Percentiles rank a stretch among this genome's conserved stretches.
These are phyloP conservation scores for Nymphalis urticae DNA, from an alignment of 2,888 invertebrate genomes.

Conservation along the genomic window DNA sequence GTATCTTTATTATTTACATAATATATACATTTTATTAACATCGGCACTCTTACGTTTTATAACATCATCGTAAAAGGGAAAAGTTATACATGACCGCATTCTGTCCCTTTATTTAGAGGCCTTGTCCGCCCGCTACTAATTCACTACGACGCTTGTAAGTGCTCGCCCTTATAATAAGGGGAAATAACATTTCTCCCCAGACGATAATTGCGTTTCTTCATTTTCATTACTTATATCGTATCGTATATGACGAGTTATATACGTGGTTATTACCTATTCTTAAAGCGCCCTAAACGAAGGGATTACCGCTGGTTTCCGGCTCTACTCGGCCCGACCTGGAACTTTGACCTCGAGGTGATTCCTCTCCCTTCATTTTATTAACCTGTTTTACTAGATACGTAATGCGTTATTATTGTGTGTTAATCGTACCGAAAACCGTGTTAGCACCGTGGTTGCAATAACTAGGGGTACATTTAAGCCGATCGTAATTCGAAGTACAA, in stretches of 20 bases:
- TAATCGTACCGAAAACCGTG: neutral
- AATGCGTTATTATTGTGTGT: slow-evolving; percentile 2
- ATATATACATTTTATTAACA: slow-evolving; percentile 19
- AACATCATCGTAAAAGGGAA: slow-evolving; percentile 38
- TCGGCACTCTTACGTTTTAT: slow-evolving; percentile 28
- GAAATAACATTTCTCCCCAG: slow-evolving; percentile 47
- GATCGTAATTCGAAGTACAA: no score
- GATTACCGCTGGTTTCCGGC: slow-evolving; percentile 66
- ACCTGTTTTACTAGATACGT: slow-evolving; percentile 59
- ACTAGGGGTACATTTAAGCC: neutral
- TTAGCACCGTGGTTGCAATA: neutral
- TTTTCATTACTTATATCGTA: slow-evolving; percentile 54
- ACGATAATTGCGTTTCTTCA: slow-evolving; percentile 56
- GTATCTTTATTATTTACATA: slow-evolving; percentile 1
- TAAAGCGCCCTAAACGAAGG: slow-evolving; percentile 54
- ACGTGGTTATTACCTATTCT: slow-evolving; percentile 48
- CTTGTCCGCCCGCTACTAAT: slow-evolving; percentile 49
- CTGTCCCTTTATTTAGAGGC: slow-evolving; percentile 42
- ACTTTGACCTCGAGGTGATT: slow-evolving; percentile 71
- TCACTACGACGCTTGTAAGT: slow-evolving; percentile 48
- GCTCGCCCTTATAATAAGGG: slow-evolving; percentile 48
- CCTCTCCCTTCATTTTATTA: slow-evolving; percentile 66
- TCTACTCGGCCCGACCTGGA: slow-evolving; percentile 65
- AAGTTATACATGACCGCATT: slow-evolving; percentile 44
- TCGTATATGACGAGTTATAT: slow-evolving; percentile 43